Base-by-base conservation (phyloP, 2,888 invertebrate species). In the Heliconius cydno region DNA sequence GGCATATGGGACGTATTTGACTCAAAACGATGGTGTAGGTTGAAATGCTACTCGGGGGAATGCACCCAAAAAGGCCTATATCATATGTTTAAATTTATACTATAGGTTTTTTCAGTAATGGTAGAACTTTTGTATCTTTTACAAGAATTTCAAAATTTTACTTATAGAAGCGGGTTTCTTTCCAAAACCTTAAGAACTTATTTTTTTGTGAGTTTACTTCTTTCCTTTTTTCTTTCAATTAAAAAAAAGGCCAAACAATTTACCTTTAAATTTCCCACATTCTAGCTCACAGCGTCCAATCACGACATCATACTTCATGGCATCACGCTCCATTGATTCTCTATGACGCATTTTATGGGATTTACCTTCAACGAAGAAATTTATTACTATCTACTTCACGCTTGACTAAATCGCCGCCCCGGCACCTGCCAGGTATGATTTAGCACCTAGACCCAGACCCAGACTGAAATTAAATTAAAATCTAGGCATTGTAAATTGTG, bases 331-430 rank as follows among this genome's bases (percentile, higher is more conserved):
- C 90, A 91, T 91, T 91, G 88, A 84, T 82, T 87, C 80, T 57
- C 73, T 85, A 88, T 87, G 85, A 85, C 80, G 87, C 89, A 91
- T 90, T 91, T 87, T 83, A 75, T 75, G 75, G 75, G 73, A 81
- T 86, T 79, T 83, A 82, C 83, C 86, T 85, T 85, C 84, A 84
- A 82, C 81, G 82, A 83, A 83, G 86, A 86, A 87, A 90, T 91
- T 89, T 90, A 92, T 91, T 89, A 91, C 91, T 91, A 92, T 92
- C 92, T 86, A 85, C 87, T 90, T 89, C 88, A 88, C 91, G 87
- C 87, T 84, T 84, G 86, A 90, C 85, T 89, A 86, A 85, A 82
- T 82, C 83, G 79, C 86, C 84, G 86, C 83, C 89, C 78, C 88
- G 90, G 88, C 89, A 89, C 88, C 87, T 88, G 90, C 89, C 91